Percentiles rank a stretch among this genome's conserved stretches.
These are phyloP conservation scores for Corythucha ciliata DNA, from an alignment of 2,888 invertebrate species.

Conservation along the genomic window DNA sequence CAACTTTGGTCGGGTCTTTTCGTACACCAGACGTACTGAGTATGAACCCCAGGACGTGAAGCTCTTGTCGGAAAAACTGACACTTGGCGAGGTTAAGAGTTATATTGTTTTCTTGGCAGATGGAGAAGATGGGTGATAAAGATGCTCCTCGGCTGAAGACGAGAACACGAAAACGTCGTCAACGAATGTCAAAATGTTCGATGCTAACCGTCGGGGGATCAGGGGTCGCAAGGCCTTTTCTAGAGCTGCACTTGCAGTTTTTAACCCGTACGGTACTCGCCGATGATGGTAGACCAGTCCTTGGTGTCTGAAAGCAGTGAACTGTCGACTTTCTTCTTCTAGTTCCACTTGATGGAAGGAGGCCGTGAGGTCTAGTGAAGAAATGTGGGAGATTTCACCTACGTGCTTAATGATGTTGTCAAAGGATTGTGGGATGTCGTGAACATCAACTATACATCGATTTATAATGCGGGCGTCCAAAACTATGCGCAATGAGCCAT, in stretches of 20 bases:
- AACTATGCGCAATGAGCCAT: no score
- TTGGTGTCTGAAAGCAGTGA: slow-evolving; percentile 40
- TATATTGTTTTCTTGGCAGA: slow-evolving; percentile 33
- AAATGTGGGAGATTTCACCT: no score
- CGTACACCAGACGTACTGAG: slow-evolving; percentile 10
- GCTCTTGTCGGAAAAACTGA: slow-evolving; percentile 37
- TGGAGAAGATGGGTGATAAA: no score
- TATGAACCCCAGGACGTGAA: slow-evolving; percentile 26
- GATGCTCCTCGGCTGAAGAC: no score
- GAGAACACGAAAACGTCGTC: slow-evolving; percentile 34
- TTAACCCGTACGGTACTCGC: slow-evolving; percentile 39
- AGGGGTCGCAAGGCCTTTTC: slow-evolving; percentile 31
- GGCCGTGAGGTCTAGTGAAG: slow-evolving; percentile 36
- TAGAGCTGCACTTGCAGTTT: slow-evolving; percentile 33
- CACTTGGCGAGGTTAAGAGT: slow-evolving; percentile 40
- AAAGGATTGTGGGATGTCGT: no score
- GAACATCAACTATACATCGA: no score
- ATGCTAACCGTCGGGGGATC: slow-evolving; percentile 29
- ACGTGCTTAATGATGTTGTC: no score
- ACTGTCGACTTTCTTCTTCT: slow-evolving; percentile 35
- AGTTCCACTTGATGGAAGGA: slow-evolving; percentile 40
- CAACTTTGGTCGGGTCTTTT: slow-evolving; percentile 29
- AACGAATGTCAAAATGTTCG: slow-evolving; percentile 29
- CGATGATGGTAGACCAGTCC: slow-evolving; percentile 41
- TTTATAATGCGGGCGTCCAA: no score